Percentiles rank a stretch among this genome's conserved stretches.
Evolutionary conservation across 1,140 invertebrate species (phyloP).

Genomic region (Procambarus virginalis): DNA sequence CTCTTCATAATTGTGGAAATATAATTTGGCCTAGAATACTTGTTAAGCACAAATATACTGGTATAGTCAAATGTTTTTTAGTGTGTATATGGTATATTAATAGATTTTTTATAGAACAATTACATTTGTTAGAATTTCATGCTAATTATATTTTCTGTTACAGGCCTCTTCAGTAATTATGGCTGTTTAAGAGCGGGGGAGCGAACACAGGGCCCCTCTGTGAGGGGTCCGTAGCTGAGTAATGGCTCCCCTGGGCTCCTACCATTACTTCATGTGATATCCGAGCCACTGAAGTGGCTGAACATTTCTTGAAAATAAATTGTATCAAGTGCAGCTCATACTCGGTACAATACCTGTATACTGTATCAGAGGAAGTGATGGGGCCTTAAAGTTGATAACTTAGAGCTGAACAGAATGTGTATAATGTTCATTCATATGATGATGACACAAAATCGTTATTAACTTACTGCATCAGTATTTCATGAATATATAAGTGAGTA

Average conservation of each 20-base stretch:
- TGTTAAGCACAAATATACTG: background rate
- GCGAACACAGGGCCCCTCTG: slow-evolving; percentile 19
- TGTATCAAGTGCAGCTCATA: no score
- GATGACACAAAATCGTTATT: no score
- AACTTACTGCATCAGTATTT: no score
- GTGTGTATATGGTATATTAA: background rate
- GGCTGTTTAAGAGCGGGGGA: slow-evolving; percentile 59
- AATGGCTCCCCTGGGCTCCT: slow-evolving; percentile 43
- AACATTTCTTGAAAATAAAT: no score
- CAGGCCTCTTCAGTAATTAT: slow-evolving; percentile 38
- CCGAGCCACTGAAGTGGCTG: background rate
- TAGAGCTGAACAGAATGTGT: background rate
- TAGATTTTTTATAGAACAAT: background rate
- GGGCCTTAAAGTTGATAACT: background rate
- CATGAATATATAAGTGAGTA: no score
- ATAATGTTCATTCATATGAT: background rate
- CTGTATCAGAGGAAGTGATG: background rate
- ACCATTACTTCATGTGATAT: background rate
- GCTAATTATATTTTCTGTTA: background rate
- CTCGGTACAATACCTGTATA: no score
- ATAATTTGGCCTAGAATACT: background rate
- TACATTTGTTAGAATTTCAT: no score
- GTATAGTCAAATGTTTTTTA: background rate
- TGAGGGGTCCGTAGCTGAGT: slow-evolving; percentile 34
- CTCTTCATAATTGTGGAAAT: background rate